A percentile compares a stretch with the other conserved stretches of the same genome.
Conservation (phyloP, 2,888 invertebrate genomes). For the Protodeltote pygarga region DNA sequence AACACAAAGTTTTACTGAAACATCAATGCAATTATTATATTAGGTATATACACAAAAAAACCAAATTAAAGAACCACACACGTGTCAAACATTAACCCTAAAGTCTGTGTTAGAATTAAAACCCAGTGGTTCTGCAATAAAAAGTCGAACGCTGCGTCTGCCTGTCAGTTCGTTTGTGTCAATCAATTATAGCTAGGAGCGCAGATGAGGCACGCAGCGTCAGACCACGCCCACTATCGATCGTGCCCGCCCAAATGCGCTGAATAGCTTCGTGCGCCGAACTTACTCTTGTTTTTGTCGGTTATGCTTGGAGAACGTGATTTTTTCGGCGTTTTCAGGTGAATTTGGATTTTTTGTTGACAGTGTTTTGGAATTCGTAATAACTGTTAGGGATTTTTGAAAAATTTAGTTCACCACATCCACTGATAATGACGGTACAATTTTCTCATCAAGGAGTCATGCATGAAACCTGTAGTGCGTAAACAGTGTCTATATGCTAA, state of each 20-base stretch:
- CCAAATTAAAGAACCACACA: constrained; percentile 10
- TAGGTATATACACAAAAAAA: background rate
- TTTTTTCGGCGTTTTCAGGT: constrained; percentile 25
- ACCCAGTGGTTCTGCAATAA: constrained; percentile 72
- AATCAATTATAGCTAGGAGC: constrained; percentile 79
- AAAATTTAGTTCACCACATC: too few relatives aligned
- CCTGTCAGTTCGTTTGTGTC: constrained; percentile 81
- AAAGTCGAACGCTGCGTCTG: constrained; percentile 67
- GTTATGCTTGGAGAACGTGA: constrained; percentile 34
- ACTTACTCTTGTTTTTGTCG: constrained; percentile 35
- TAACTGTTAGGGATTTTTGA: too few relatives aligned
- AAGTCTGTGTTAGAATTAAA: constrained; percentile 51
- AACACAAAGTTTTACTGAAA: constrained; percentile 2
- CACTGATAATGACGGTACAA: too few relatives aligned
- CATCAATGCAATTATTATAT: background rate
- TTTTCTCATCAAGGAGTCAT: too few relatives aligned
- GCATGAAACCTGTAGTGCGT: background rate
- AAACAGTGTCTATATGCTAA: constrained; percentile 1
- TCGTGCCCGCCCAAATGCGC: constrained; percentile 80
- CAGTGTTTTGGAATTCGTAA: background rate
- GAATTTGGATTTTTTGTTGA: background rate
- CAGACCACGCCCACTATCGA: constrained; percentile 75
- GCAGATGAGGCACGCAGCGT: constrained; percentile 77
- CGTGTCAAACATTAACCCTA: constrained; percentile 32
- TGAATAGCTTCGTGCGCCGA: constrained; percentile 56